These are phyloP conservation scores for Ailuropoda melanoleuca DNA, from an alignment of 2,113 vertebrate species.

Conservation along the genomic window DNA sequence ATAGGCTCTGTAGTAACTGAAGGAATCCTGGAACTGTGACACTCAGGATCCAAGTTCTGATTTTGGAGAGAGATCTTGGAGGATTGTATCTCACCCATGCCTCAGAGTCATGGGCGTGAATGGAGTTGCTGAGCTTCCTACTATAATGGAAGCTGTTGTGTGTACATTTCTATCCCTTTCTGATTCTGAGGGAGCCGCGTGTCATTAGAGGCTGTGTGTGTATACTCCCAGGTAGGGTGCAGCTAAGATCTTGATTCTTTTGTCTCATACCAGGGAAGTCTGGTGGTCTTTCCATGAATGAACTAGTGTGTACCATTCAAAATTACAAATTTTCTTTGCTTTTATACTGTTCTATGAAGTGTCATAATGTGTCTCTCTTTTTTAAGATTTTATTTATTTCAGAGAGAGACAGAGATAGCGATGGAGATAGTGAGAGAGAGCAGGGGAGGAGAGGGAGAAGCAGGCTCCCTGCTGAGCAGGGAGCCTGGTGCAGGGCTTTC, in stretches of 20 bases:
- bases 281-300: background rate
- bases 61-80: background rate
- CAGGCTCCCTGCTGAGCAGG: background rate
- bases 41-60: background rate
- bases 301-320: background rate
- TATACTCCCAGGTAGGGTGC: background rate
- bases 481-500: background rate
- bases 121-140: background rate
- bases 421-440: background rate
- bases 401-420: background rate
- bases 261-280: background rate
- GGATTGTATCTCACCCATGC: background rate
- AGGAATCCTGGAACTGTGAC: background rate
- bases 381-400: background rate
- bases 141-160: background rate
- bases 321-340: conserved; percentile 33
- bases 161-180: background rate
- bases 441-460: background rate
- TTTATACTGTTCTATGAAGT: background rate
- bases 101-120: background rate
- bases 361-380: background rate
- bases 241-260: background rate
- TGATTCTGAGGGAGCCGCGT: background rate
- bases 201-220: background rate
- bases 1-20: background rate